phyloP scores from a whole-genome alignment of 2,113 vertebrate species.

The Zosterops borbonicus region DNA sequence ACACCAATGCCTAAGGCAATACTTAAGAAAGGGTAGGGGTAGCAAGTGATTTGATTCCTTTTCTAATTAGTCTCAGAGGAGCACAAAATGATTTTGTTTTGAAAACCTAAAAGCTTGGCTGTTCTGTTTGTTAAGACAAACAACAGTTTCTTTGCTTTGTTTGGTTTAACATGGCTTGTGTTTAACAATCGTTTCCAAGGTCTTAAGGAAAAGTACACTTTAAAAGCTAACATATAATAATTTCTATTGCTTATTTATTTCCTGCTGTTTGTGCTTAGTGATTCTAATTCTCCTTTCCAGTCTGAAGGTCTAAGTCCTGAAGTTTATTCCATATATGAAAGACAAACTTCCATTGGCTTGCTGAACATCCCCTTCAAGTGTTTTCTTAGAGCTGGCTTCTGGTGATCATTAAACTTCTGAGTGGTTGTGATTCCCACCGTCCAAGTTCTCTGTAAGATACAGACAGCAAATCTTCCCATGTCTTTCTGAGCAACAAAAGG shows the following conservation, averaged over 20 bases:
- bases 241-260: not conserved
- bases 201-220: not conserved
- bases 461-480: not conserved
- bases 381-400: slow-evolving; percentile 2
- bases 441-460: not conserved
- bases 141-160: not conserved
- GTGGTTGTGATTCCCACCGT: not conserved
- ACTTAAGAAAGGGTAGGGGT: not conserved
- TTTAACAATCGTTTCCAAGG: not conserved
- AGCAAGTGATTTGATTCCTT: not conserved
- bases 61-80: not conserved
- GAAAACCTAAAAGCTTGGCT: not conserved
- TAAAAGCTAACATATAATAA: not conserved
- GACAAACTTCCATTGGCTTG: not conserved
- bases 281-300: not conserved
- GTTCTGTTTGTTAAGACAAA: not conserved
- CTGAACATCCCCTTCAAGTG: not conserved
- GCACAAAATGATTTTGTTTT: not conserved
- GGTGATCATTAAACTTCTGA: slow-evolving; percentile 43
- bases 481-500: not conserved
- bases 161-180: not conserved
- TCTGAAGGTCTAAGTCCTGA: not conserved
- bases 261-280: not conserved
- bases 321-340: not conserved
- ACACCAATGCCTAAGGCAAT: not conserved